Base-by-base conservation (phyloP, 1,140 invertebrate genomes). In the Akabosia matsudoensis region DNA sequence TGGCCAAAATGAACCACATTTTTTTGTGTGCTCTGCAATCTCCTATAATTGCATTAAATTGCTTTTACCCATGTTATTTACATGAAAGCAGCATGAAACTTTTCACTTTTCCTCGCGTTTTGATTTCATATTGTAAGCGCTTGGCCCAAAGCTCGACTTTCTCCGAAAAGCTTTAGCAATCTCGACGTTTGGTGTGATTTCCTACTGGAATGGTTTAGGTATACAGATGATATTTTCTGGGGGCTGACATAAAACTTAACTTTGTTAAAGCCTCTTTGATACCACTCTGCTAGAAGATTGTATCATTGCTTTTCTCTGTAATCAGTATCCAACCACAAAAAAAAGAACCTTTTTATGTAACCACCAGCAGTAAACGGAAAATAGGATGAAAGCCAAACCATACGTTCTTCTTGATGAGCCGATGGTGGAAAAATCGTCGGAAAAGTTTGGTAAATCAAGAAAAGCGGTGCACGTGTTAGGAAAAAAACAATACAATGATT, bases 231-330 rank as follows among this genome's bases (percentile, higher is more conserved):
- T 24, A 61, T 24, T 14, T 22, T 61, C 54, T n/a, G 13, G 22
- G 4, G 1, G 24, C 30, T 7, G 28, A n/a, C 61, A 24, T 67
- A 2, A 28, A 67, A 67, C 24, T 67, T 31, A 67, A 67, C 24
- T 67, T 67, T 30, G 61, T 67, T 67, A 67, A 67, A 67, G 61
- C 61, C 30, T 67, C 26, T 31, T 67, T 67, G 61, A 67, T 67
- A 30, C 61, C 61, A 67, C 28, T 61, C 54, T n/a, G n/a, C n/a
- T 22, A n/a, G 10, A 67, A 67, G 30, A 67, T 31, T 67, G 30
- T 30, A 67, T 30, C 61, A 67, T n/a, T 31, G 22, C 37, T 7
- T 45, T 45, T 7, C 37, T 45, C 37, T 45, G 37, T 18, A 10
- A 45, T 45, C 37, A 45, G 37, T 45, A 45, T 7, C 37, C 18